Percentiles rank a stretch among this genome's conserved stretches.
These are phyloP conservation scores for Kuschelorhynchus macadamiae DNA, from an alignment of 2,888 invertebrate species.

Conservation along the genomic window DNA sequence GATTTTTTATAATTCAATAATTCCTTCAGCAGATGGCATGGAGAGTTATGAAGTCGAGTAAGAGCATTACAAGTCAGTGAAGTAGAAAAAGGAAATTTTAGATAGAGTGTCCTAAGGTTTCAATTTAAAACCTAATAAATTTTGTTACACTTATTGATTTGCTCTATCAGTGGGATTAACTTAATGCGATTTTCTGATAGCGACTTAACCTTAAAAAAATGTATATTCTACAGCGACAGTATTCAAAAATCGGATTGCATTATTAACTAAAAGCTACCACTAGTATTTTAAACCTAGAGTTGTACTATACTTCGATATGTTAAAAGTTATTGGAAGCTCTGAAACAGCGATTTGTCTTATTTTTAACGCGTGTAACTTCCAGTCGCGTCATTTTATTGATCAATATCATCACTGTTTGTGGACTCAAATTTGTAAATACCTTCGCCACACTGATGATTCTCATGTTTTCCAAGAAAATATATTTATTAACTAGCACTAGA, in stretches of 20 bases:
- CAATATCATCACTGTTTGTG: too few species aligned
- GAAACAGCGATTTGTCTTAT: too few species aligned
- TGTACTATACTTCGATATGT: too few species aligned
- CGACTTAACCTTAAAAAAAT: too few species aligned
- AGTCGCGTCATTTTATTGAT: too few species aligned
- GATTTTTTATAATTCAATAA: not conserved
- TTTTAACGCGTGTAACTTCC: too few species aligned
- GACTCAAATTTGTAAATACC: conserved; percentile 1
- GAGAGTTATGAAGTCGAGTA: conserved; percentile 26
- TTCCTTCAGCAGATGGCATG: conserved; percentile 13
- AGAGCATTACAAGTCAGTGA: too few species aligned
- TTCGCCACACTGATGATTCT: conserved; percentile 14
- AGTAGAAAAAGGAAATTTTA: too few species aligned
- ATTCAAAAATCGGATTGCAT: not conserved
- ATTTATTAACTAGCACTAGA: conserved; percentile 24
- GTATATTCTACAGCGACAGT: too few species aligned
- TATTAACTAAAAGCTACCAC: not conserved
- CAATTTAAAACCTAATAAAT: not conserved
- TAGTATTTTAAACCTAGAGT: not conserved
- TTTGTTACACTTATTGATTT: not conserved
- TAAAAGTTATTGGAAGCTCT: too few species aligned
- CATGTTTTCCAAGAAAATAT: conserved; percentile 20
- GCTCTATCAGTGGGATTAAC: not conserved
- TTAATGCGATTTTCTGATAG: too few species aligned
- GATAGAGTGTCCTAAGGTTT: not conserved